phyloP scores from a whole-genome alignment of 2,797 vertebrate genomes.

The Anabacerthia variegaticeps region DNA sequence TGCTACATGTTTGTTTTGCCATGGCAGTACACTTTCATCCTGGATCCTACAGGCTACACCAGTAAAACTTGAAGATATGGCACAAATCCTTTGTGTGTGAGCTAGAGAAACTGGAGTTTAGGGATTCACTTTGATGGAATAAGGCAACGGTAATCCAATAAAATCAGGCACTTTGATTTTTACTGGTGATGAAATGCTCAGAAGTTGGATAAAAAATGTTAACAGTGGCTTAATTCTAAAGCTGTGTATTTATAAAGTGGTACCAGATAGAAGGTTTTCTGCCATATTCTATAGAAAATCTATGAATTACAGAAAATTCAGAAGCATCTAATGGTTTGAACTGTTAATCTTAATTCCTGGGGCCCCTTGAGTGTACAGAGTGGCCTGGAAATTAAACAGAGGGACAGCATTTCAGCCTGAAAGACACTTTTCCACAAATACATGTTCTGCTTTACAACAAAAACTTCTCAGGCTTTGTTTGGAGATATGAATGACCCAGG shows the following conservation, averaged over 20 bases:
- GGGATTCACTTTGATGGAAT: neutral
- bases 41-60: neutral
- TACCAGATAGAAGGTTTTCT: neutral
- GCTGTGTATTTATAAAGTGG: neutral
- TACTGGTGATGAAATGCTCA: neutral
- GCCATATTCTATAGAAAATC: neutral
- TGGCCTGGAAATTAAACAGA: neutral
- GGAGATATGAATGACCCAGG: neutral
- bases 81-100: neutral
- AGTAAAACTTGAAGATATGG: neutral
- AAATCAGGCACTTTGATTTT: constrained; percentile 5
- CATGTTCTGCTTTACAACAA: neutral
- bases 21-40: neutral
- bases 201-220: neutral
- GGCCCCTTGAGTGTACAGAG: neutral
- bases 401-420: neutral
- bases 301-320: neutral
- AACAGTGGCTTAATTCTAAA: neutral
- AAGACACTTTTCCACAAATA: neutral
- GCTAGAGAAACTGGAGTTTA: neutral
- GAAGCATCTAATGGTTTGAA: neutral
- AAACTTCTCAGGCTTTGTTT: neutral
- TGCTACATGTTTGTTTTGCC: neutral
- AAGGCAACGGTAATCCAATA: neutral
- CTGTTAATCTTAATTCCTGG: neutral